Evolutionary conservation across 2,113 vertebrate genomes (phyloP).

Genomic region (Dasyurus viverrinus): DNA sequence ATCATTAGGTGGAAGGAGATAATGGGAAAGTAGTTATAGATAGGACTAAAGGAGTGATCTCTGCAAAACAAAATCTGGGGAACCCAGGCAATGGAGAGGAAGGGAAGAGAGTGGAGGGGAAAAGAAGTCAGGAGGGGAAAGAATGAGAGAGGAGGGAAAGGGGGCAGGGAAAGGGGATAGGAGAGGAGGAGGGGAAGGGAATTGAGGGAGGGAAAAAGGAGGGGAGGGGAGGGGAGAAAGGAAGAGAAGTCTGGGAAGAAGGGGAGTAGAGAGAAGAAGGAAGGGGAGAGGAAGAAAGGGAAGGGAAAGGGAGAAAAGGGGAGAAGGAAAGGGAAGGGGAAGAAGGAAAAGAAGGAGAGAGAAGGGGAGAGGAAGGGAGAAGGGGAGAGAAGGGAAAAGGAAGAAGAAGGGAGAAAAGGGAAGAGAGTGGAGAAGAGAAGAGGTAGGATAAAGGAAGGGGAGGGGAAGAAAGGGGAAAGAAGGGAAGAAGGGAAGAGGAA

Average conservation of each 20-base stretch:
- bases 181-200: too few relatives aligned
- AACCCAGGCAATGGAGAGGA: slow-evolving; percentile 50
- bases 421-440: too few relatives aligned
- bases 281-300: too few relatives aligned
- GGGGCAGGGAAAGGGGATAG: neutral
- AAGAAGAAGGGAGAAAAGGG: neutral
- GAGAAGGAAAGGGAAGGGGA: neutral
- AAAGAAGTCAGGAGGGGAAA: neutral
- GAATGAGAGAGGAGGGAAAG: too few relatives aligned
- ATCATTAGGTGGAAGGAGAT: slow-evolving; percentile 77
- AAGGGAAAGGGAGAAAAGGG: neutral
- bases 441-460: too few relatives aligned
- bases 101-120: neutral
- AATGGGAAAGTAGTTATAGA: slow-evolving; percentile 74
- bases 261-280: neutral
- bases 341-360: too few relatives aligned
- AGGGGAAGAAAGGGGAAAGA: too few relatives aligned
- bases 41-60: slow-evolving; percentile 74
- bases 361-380: too few relatives aligned
- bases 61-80: slow-evolving; percentile 70
- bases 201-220: neutral
- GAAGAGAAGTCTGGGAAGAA: slow-evolving; percentile 1
- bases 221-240: too few relatives aligned
- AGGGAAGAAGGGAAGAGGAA: too few relatives aligned
- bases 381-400: too few relatives aligned